Evolutionary conservation across 1,140 invertebrate genomes (phyloP).

Genomic region (Lineus longissimus): DNA sequence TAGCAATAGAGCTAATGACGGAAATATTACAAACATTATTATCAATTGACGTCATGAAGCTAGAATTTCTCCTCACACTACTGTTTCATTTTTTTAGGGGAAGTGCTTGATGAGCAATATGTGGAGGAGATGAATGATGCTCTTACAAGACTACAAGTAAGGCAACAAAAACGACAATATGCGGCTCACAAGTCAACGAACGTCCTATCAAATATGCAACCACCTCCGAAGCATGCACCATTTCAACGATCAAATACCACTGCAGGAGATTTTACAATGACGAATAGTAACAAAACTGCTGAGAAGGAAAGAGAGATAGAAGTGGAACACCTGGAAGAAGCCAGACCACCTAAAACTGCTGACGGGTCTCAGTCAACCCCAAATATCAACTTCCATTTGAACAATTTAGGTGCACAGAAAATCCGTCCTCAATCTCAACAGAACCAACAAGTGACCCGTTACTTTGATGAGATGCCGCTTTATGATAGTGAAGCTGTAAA

Average conservation of each 20-base stretch:
- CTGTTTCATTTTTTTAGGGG: too few relatives aligned
- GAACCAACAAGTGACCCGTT: too few relatives aligned
- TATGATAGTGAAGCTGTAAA: too few relatives aligned
- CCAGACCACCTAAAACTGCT: background rate
- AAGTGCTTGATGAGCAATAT: slow-evolving; percentile 11
- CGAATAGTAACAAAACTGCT: slow-evolving; percentile 3
- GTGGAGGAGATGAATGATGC: slow-evolving; percentile 46
- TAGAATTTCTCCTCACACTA: too few relatives aligned
- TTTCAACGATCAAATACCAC: slow-evolving; percentile 13
- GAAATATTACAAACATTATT: too few relatives aligned
- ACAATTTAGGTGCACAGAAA: too few relatives aligned
- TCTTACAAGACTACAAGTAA: slow-evolving; percentile 36
- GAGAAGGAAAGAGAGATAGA: background rate
- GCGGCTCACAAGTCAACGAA: slow-evolving; percentile 39
- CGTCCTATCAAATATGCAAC: slow-evolving; percentile 15
- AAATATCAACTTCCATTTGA: too few relatives aligned
- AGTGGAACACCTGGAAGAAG: background rate
- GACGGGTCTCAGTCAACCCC: too few relatives aligned
- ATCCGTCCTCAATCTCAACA: too few relatives aligned
- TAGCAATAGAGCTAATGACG: too few relatives aligned
- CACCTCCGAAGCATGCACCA: slow-evolving; percentile 10
- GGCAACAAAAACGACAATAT: slow-evolving; percentile 49
- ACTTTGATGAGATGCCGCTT: too few relatives aligned
- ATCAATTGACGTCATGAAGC: too few relatives aligned
- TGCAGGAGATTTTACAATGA: slow-evolving; percentile 3